Conservation (phyloP, 2,113 vertebrate genomes). For the Anas platyrhynchos region DNA sequence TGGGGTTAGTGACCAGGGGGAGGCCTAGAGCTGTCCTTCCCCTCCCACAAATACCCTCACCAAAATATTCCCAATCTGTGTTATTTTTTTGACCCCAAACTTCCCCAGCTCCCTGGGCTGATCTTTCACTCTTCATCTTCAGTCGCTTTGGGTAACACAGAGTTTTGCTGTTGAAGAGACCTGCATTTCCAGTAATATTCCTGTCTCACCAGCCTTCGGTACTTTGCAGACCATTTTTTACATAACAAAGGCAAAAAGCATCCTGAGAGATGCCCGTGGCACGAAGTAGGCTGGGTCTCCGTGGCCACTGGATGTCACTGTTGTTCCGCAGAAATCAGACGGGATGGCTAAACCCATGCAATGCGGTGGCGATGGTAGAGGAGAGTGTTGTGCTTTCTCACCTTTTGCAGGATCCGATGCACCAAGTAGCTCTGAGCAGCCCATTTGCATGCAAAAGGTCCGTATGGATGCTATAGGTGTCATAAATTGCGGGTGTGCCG, state of each 20-base stretch:
- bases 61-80: fast-evolving
- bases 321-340: slow-evolving; percentile 29
- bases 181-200: not conserved
- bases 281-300: fast-evolving
- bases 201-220: not conserved
- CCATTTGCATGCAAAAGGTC: not conserved
- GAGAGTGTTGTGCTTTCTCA: not conserved
- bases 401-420: not conserved
- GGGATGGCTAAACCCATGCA: not conserved
- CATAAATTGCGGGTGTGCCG: not conserved
- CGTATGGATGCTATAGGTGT: not conserved
- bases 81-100: not conserved
- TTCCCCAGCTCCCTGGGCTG: not conserved
- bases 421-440: not conserved
- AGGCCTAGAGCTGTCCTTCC: not conserved
- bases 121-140: fast-evolving
- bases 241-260: fast-evolving
- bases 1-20: not conserved
- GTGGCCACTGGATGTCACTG: slow-evolving; percentile 73
- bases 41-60: not conserved
- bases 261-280: not conserved
- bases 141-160: fast-evolving
- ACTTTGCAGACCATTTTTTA: not conserved
- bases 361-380: not conserved
- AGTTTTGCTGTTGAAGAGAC: not conserved